Evolutionary conservation across 2,888 invertebrate genomes (phyloP).

Genomic region (Melinaea marsaeus): DNA sequence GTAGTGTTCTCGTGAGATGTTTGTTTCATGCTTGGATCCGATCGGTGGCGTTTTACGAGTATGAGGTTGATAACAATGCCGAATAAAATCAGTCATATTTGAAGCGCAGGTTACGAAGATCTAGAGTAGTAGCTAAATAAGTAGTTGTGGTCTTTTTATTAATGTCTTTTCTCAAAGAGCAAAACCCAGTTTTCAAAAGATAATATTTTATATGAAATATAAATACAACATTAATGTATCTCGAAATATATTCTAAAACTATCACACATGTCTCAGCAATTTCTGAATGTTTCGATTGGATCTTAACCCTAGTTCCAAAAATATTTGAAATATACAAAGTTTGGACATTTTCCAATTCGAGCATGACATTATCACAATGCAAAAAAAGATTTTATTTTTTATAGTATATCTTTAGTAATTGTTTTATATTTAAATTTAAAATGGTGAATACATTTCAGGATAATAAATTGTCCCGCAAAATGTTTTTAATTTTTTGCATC

Average conservation of each 20-base stretch:
- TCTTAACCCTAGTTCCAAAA: background rate
- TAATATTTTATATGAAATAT: background rate
- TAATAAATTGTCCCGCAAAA: background rate
- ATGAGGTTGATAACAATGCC: too few relatives aligned
- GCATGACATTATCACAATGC: constrained; percentile 18
- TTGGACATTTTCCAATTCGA: constrained; percentile 22
- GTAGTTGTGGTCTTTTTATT: too few relatives aligned
- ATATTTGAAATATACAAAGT: background rate
- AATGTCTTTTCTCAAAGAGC: too few relatives aligned
- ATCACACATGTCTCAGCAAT: background rate
- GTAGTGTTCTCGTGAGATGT: too few relatives aligned
- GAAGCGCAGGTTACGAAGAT: too few relatives aligned
- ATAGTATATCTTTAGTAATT: background rate
- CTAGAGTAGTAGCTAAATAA: too few relatives aligned
- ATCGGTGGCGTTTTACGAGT: too few relatives aligned
- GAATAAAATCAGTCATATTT: too few relatives aligned
- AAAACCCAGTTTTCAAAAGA: too few relatives aligned
- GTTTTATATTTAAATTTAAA: constrained; percentile 2
- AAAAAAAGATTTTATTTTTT: background rate
- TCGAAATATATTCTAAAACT: background rate
- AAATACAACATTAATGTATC: background rate
- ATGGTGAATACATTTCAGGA: background rate
- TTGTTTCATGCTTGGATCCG: too few relatives aligned
- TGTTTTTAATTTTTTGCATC: background rate
- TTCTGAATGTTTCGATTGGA: constrained; percentile 1